A percentile compares a stretch with the other conserved stretches of the same genome.
Evolutionary conservation across 2,797 vertebrate genomes (phyloP).

Genomic region (Phrynocephalus guinanensis): DNA sequence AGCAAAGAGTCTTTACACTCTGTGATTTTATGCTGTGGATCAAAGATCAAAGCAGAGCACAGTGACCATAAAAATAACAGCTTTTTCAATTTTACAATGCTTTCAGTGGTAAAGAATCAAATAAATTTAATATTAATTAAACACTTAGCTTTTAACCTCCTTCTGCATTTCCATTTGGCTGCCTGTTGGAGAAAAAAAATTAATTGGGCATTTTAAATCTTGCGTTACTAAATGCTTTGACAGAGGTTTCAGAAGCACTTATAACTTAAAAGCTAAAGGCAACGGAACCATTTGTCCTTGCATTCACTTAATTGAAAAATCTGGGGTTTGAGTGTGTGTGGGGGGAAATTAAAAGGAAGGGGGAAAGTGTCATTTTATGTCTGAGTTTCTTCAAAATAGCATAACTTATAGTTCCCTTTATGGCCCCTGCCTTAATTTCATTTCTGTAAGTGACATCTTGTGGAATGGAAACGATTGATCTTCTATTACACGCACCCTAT

Average conservation of each 20-base stretch:
- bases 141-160: conserved; percentile 85
- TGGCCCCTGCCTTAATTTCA: conserved; percentile 63
- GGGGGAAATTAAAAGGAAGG: conserved; percentile 38
- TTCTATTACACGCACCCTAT: conserved; percentile 60
- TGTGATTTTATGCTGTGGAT: conserved; percentile 75
- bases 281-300: conserved; percentile 66
- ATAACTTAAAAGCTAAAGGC: conserved; percentile 71
- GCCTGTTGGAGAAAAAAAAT: conserved; percentile 80
- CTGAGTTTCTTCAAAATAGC: conserved; percentile 69
- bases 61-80: conserved; percentile 82
- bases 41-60: conserved; percentile 82
- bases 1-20: conserved; percentile 71
- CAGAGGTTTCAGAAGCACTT: conserved; percentile 78
- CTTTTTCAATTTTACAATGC: conserved; percentile 84
- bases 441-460: conserved; percentile 63
- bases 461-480: conserved; percentile 71
- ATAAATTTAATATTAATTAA: conserved; percentile 89
- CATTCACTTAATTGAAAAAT: conserved; percentile 75
- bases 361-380: conserved; percentile 64
- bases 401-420: conserved; percentile 66
- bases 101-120: conserved; percentile 81
- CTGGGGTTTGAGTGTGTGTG: conserved; percentile 38
- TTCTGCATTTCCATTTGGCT: conserved; percentile 81
- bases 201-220: conserved; percentile 84
- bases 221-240: conserved; percentile 77